Conservation (phyloP, 2,888 invertebrate species). For the Cheilosia impressa region DNA sequence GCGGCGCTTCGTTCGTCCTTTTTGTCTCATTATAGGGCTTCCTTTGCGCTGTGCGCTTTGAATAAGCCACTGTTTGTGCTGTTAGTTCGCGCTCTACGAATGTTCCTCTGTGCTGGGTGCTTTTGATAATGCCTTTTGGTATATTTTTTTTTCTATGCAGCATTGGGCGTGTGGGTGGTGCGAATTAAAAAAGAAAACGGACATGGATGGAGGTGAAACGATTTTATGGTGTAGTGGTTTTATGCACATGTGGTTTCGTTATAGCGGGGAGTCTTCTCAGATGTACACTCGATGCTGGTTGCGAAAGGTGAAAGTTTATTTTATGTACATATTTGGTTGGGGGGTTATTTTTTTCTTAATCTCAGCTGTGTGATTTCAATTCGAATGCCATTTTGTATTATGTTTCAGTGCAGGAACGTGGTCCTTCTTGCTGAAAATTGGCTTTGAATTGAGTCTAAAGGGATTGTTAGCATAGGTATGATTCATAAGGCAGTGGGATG, state of each 20-base stretch:
- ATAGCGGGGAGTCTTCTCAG: background rate
- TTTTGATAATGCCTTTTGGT: conserved; percentile 50
- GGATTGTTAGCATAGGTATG: too few relatives aligned
- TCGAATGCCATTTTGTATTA: background rate
- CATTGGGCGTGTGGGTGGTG: conserved; percentile 43
- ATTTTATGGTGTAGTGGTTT: conserved; percentile 57
- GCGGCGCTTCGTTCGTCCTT: conserved; percentile 56
- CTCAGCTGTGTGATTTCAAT: background rate
- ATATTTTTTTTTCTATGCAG: conserved; percentile 27
- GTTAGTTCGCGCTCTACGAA: conserved; percentile 18
- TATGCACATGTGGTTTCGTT: conserved; percentile 51
- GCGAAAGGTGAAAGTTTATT: conserved; percentile 51
- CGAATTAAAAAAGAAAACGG: conserved; percentile 25
- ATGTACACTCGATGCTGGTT: conserved; percentile 12
- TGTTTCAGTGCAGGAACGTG: too few relatives aligned
- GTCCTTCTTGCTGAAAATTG: too few relatives aligned
- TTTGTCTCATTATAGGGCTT: conserved; percentile 56
- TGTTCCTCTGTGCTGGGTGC: conserved; percentile 14
- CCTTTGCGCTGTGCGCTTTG: conserved; percentile 59
- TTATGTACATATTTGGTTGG: conserved; percentile 16
- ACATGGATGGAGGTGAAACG: conserved; percentile 23
- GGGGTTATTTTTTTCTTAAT: background rate
- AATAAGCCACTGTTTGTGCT: conserved; percentile 45
- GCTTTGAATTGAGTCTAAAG: too few relatives aligned
- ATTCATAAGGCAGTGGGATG: too few relatives aligned